Conservation (phyloP, 2,888 invertebrate species). For the Protonemura montana region DNA sequence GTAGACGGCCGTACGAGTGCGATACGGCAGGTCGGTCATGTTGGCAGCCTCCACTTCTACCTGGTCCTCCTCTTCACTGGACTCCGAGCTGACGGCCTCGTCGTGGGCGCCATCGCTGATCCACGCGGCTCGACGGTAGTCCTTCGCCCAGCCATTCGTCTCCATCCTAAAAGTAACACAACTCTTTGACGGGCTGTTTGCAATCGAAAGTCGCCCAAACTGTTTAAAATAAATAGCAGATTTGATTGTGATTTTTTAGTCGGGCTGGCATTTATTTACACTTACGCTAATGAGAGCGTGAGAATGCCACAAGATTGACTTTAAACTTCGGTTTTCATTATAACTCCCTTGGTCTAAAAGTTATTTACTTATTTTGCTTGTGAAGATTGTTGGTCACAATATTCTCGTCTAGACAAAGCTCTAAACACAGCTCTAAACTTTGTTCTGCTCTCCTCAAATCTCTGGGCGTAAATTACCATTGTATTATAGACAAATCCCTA, state of each 20-base stretch:
- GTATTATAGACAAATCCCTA: no score
- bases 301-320: no score
- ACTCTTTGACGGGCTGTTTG: neutral
- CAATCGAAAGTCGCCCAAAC: no score
- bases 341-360: no score
- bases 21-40: constrained; percentile 51
- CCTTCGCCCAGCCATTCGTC: constrained; percentile 32
- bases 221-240: no score
- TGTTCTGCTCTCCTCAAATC: no score
- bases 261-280: no score
- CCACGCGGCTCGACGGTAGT: constrained; percentile 38
- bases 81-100: constrained; percentile 65
- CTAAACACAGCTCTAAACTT: no score
- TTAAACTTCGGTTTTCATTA: no score
- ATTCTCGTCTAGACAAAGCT: no score
- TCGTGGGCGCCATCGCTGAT: constrained; percentile 39
- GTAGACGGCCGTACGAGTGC: constrained; percentile 51
- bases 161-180: neutral
- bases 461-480: neutral
- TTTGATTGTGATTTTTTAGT: no score
- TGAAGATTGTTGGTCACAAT: neutral
- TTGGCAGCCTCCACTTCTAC: constrained; percentile 54
- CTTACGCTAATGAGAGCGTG: no score
- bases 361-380: neutral
- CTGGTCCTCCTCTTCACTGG: constrained; percentile 66